phyloP scores from a whole-genome alignment of 2,888 invertebrate species.

The Dromius quadrimaculatus region DNA sequence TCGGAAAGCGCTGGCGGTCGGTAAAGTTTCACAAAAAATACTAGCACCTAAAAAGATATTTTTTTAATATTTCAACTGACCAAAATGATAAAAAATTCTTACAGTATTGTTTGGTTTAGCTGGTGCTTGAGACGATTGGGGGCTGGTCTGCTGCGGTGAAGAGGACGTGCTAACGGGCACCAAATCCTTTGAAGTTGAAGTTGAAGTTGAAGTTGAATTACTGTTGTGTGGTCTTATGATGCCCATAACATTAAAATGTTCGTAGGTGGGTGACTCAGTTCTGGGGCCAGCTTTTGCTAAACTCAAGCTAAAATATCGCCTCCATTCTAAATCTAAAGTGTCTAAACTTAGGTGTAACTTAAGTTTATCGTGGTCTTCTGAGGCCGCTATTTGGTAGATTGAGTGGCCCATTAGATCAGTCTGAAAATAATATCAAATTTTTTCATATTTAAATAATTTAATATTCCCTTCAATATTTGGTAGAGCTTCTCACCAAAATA shows the following conservation, averaged over 20 bases:
- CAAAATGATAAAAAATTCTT: constrained; percentile 36
- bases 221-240: constrained; percentile 60
- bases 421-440: constrained; percentile 67
- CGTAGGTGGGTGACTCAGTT: constrained; percentile 79
- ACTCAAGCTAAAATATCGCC: constrained; percentile 69
- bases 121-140: constrained; percentile 6
- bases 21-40: constrained; percentile 80
- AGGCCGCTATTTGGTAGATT: constrained; percentile 83
- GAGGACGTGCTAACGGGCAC: constrained; percentile 6
- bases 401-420: constrained; percentile 87
- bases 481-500: no score
- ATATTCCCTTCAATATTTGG: no score
- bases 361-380: constrained; percentile 82
- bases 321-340: constrained; percentile 68
- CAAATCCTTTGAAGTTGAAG: background rate
- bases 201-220: no score
- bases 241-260: constrained; percentile 78
- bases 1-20: constrained; percentile 79
- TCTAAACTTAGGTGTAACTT: constrained; percentile 72
- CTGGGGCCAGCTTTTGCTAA: constrained; percentile 78
- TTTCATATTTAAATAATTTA: no score
- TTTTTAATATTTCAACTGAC: background rate
- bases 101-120: constrained; percentile 57
- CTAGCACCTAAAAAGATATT: constrained; percentile 69
- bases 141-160: background rate